Conservation (phyloP, 2,888 invertebrate genomes). For the Alsophila aescularia region DNA sequence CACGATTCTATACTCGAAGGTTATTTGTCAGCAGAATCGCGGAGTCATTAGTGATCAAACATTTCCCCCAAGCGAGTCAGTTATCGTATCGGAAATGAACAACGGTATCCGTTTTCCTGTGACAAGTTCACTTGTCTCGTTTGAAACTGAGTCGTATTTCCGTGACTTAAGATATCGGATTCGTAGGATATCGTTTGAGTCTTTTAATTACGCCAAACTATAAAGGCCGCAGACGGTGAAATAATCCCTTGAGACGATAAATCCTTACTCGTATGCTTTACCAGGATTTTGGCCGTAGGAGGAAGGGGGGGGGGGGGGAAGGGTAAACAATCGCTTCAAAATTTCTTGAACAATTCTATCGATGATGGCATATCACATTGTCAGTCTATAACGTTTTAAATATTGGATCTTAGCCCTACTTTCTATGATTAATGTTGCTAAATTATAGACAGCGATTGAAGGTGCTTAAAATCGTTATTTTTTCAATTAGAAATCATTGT, state of each 20-base stretch:
- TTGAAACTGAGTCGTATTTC: slow-evolving; percentile 18
- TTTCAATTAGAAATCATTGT: too few relatives aligned
- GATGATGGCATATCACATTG: too few relatives aligned
- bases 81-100: slow-evolving; percentile 29
- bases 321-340: too few relatives aligned
- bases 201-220: slow-evolving; percentile 33
- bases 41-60: slow-evolving; percentile 24
- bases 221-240: slow-evolving; percentile 37
- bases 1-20: background rate
- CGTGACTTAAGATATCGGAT: slow-evolving; percentile 6
- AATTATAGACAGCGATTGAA: too few relatives aligned
- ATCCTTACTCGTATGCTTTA: slow-evolving; percentile 34
- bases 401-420: too few relatives aligned
- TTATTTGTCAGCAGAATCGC: slow-evolving; percentile 22
- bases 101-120: slow-evolving; percentile 21
- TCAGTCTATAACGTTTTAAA: too few relatives aligned
- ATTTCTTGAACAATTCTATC: background rate
- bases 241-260: slow-evolving; percentile 50
- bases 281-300: background rate
- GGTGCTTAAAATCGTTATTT: too few relatives aligned
- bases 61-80: slow-evolving; percentile 13
- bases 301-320: background rate
- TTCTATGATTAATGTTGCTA: too few relatives aligned
- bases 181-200: background rate
- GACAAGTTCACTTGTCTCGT: slow-evolving; percentile 8